A percentile compares a stretch with the other conserved stretches of the same genome.
These are phyloP conservation scores for Rutpela maculata DNA, from an alignment of 2,888 invertebrate species.

Conservation along the genomic window DNA sequence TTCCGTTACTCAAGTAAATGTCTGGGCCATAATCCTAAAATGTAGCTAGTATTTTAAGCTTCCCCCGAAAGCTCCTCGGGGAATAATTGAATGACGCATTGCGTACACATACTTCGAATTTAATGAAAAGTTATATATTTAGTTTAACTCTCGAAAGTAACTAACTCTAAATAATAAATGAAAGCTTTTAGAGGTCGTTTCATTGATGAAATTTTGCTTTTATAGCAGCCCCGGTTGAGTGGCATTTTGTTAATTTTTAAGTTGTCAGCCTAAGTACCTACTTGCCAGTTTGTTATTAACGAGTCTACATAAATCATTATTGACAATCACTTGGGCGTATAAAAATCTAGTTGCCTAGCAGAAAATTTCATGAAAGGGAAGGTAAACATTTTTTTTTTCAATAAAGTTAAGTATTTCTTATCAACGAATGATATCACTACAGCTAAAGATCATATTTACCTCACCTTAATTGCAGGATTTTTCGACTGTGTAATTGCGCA, in stretches of 20 bases:
- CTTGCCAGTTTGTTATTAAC: slow-evolving; percentile 12
- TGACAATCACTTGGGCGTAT: neutral
- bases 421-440: neutral
- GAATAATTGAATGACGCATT: slow-evolving; percentile 21
- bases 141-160: slow-evolving; percentile 27
- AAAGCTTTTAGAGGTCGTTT: slow-evolving; percentile 31
- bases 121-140: slow-evolving; percentile 36
- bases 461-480: too few relatives aligned
- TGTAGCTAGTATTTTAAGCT: neutral
- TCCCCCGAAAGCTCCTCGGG: slow-evolving; percentile 5
- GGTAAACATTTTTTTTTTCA: neutral
- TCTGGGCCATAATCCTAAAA: slow-evolving; percentile 21
- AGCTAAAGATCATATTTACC: neutral
- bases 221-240: neutral
- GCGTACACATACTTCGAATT: slow-evolving; percentile 38
- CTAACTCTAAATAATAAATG: slow-evolving; percentile 32
- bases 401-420: neutral
- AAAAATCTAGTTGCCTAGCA: neutral
- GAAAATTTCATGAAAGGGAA: neutral
- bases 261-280: neutral
- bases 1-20: slow-evolving; percentile 3
- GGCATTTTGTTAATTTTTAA: slow-evolving; percentile 21
- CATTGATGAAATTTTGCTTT: slow-evolving; percentile 34
- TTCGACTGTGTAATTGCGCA: too few relatives aligned
- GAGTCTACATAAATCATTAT: slow-evolving; percentile 21